Base-by-base conservation (phyloP, 2,113 vertebrate species). In the Marmota flaviventris region DNA sequence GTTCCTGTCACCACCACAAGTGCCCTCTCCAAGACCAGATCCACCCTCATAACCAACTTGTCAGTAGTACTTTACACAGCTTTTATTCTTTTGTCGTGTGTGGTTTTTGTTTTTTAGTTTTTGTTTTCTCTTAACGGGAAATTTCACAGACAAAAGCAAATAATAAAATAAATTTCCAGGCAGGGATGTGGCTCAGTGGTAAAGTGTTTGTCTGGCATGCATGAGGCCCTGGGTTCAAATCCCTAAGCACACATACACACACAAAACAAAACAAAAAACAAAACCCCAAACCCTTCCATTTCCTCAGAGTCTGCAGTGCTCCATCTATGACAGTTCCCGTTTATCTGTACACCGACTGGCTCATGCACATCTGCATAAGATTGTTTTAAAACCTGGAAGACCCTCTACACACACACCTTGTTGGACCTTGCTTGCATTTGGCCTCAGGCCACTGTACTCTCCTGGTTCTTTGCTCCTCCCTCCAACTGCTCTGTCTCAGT, bases 91-190 rank as follows among this genome's bases (percentile, higher is more conserved):
- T 53, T 16, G 51, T 53, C 12, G 14, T 53, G 51, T 53, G 51
- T 53, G 14, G 51, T 12, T 53, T 53, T 53, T 5, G 5, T 32
- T 16, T 16, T 16, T 37, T 63, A 29, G 32, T 63, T n/a, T 72
- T 25, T 65, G 14, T 29, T 42, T 12, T 51, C 1, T 93, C 61
- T 81, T 86, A 78, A 85, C 53, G 39, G 29, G 34, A 86, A 77
- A 83, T 86, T 85, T 92, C 67, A 61, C 82, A 51, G n/a, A 83
- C 34, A 42, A 79, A 61, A 97, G 27, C 89, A 78, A 75, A 78
- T 10, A 48, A 22, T 18, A 82, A 53, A 24, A 37, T 76, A 53
- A 86, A 25, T 16, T 53, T 53, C 13, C 4, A 14, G 51, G 51
- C 51, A 4, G 51, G 51, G 51, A 53, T 53, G 51, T 17, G 51